Conservation (phyloP, 1,140 invertebrate genomes). For the Drosophila ambigua region DNA sequence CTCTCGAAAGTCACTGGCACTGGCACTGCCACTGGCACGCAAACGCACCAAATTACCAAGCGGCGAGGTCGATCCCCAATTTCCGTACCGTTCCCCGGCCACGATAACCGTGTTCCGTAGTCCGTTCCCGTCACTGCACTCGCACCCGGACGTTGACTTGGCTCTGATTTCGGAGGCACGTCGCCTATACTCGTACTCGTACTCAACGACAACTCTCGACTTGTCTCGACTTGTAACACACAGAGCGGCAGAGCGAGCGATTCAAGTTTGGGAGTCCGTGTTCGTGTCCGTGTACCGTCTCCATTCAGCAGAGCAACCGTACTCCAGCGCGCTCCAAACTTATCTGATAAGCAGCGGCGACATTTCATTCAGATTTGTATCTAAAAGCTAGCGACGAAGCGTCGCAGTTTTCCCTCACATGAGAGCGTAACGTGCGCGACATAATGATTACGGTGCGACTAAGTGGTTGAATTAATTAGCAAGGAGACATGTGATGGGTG, state of each 20-base stretch:
- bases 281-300: conserved; percentile 22
- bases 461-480: no score
- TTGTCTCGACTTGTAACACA: background rate
- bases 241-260: background rate
- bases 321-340: conserved; percentile 72
- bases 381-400: conserved; percentile 57
- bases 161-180: no score
- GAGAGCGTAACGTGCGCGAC: conserved; percentile 36
- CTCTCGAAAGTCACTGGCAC: no score
- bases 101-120: conserved; percentile 1
- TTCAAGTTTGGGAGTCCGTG: conserved; percentile 11
- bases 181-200: background rate
- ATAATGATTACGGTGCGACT: background rate
- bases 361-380: conserved; percentile 79
- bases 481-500: no score
- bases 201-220: background rate
- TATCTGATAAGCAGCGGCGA: conserved; percentile 76
- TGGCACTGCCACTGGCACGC: conserved; percentile 56
- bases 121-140: no score
- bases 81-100: conserved; percentile 6
- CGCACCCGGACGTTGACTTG: no score
- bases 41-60: conserved; percentile 56
- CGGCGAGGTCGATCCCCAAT: conserved; percentile 35
- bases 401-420: conserved; percentile 48
- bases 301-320: conserved; percentile 55